These are phyloP conservation scores for Rhinichthys osculus DNA, from an alignment of 2,797 vertebrate genomes.

Conservation along the genomic window DNA sequence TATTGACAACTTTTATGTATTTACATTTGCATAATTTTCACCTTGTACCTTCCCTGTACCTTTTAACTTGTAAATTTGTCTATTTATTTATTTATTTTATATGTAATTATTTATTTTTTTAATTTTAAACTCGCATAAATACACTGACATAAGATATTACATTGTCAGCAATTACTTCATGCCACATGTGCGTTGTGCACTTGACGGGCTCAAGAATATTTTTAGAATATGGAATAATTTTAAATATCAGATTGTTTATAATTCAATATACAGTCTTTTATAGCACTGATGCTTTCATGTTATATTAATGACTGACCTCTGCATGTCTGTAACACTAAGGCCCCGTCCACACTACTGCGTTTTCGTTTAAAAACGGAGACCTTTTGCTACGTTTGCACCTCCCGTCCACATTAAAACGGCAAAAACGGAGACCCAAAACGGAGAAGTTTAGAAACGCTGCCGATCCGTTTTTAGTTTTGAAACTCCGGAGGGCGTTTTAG, in stretches of 20 bases:
- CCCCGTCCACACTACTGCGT: no score
- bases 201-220: neutral
- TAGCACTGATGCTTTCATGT: neutral
- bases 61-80: neutral
- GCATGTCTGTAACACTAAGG: neutral
- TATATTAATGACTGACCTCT: neutral
- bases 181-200: neutral
- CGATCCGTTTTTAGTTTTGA: no score
- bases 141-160: neutral
- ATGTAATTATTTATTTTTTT: neutral
- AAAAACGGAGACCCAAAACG: no score
- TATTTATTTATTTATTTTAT: neutral
- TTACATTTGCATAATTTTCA: neutral
- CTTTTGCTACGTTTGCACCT: no score
- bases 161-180: neutral
- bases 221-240: neutral
- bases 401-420: no score
- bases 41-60: neutral
- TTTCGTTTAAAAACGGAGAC: no score
- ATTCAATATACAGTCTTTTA: neutral
- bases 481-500: no score
- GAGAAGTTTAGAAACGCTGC: no score
- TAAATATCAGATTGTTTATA: neutral
- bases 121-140: rapidly evolving
- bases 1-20: neutral